Percentiles rank a stretch among this genome's conserved stretches.
Conservation (phyloP, 2,888 invertebrate species). For the Syrphus vitripennis region DNA sequence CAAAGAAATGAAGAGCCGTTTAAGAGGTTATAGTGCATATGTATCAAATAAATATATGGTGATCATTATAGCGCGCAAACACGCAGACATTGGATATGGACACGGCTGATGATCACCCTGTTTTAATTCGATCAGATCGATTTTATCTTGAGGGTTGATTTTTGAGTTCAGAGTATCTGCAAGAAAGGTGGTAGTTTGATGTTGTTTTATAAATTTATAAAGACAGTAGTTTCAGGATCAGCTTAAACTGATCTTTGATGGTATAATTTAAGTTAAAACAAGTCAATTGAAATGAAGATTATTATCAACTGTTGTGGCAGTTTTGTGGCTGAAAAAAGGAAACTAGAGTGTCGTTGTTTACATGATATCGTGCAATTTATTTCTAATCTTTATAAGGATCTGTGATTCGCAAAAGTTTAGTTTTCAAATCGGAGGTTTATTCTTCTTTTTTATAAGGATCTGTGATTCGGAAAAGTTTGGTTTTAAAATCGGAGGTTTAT, state of each 20-base stretch:
- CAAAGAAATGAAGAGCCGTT: slow-evolving; percentile 56
- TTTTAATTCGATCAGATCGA: slow-evolving; percentile 36
- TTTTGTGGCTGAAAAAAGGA: not conserved
- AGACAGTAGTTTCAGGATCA: not conserved
- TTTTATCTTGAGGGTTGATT: slow-evolving; percentile 49
- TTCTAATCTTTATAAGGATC: too few relatives aligned
- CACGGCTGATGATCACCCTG: slow-evolving; percentile 63
- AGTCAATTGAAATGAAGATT: not conserved
- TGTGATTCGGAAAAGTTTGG: too few relatives aligned
- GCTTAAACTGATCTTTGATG: not conserved
- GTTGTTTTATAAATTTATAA: slow-evolving; percentile 18
- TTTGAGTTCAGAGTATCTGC: not conserved
- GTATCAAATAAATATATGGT: slow-evolving; percentile 23
- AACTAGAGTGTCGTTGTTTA: not conserved
- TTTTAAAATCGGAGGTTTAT: too few relatives aligned
- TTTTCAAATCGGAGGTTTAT: too few relatives aligned
- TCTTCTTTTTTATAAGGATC: too few relatives aligned
- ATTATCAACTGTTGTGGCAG: not conserved
- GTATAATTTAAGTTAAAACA: slow-evolving; percentile 1
- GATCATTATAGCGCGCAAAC: slow-evolving; percentile 66
- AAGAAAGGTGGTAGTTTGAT: slow-evolving; percentile 11
- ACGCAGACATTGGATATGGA: slow-evolving; percentile 55
- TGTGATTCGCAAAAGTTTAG: too few relatives aligned
- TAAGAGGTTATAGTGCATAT: slow-evolving; percentile 20
- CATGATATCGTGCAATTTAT: too few relatives aligned